These are phyloP conservation scores for Polypterus senegalus DNA, from an alignment of 2,113 vertebrate species.

Conservation along the genomic window DNA sequence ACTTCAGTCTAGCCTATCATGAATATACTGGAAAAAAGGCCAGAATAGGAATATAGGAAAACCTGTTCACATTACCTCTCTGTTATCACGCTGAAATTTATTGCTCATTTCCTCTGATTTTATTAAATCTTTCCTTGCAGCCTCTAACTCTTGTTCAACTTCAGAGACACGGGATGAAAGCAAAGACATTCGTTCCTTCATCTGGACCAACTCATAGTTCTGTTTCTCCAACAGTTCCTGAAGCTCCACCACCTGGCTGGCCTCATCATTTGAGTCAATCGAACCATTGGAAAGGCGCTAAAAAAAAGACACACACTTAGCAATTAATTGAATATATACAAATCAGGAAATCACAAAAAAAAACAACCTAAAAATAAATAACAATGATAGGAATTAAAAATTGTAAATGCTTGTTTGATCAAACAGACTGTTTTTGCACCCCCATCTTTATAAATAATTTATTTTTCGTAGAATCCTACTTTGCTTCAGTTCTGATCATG, in stretches of 20 bases:
- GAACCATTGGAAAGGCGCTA: conserved; percentile 91
- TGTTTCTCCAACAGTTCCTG: conserved; percentile 95
- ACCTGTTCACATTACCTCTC: conserved; percentile 62
- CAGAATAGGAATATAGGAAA: too few relatives aligned
- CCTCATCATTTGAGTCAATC: conserved; percentile 82
- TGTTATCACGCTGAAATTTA: conserved; percentile 95
- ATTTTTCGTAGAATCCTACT: too few relatives aligned
- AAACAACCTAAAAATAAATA: too few relatives aligned
- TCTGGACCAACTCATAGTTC: conserved; percentile 95
- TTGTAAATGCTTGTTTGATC: too few relatives aligned
- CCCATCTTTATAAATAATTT: too few relatives aligned
- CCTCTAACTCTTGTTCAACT: conserved; percentile 92
- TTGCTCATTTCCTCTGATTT: conserved; percentile 96
- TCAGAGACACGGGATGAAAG: conserved; percentile 87
- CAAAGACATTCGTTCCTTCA: conserved; percentile 92
- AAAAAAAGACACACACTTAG: conserved; percentile 15
- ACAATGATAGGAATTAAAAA: too few relatives aligned
- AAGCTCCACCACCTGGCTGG: conserved; percentile 86
- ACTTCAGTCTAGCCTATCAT: too few relatives aligned
- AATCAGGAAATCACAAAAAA: neutral
- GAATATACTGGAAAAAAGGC: too few relatives aligned
- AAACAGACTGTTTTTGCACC: too few relatives aligned
- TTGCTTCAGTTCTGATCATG: too few relatives aligned
- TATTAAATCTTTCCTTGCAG: conserved; percentile 89
- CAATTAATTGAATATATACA: neutral